Evolutionary conservation across 2,888 invertebrate species (phyloP).

Genomic region (Deilephila elpenor): DNA sequence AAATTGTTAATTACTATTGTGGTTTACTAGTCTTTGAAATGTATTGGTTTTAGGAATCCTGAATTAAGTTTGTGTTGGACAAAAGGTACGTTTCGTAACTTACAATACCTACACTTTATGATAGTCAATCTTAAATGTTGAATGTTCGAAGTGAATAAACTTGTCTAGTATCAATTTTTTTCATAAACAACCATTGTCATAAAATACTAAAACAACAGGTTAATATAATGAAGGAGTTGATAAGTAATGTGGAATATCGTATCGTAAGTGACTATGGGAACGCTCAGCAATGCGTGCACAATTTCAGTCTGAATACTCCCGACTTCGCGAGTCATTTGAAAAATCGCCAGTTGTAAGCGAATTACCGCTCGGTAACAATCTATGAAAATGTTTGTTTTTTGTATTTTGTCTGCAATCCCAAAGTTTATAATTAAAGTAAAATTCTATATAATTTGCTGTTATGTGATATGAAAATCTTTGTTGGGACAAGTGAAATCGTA

Average conservation of each 20-base stretch:
- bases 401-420: conserved; percentile 50
- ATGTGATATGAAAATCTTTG: conserved; percentile 50
- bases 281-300: conserved; percentile 58
- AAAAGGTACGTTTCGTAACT: no score
- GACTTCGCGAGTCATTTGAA: conserved; percentile 59
- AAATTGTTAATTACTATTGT: no score
- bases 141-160: no score
- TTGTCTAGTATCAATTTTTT: no score
- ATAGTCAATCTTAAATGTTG: no score
- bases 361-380: conserved; percentile 52
- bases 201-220: no score
- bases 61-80: no score
- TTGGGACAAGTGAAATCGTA: conserved; percentile 65
- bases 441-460: conserved; percentile 8
- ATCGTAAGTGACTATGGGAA: conserved; percentile 56
- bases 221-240: background rate
- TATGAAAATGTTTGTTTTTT: conserved; percentile 47
- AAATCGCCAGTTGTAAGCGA: conserved; percentile 65
- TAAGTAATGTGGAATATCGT: conserved; percentile 30
- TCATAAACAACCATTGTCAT: no score
- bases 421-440: conserved; percentile 5
- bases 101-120: no score
- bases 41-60: no score
- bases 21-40: no score
- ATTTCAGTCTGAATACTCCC: conserved; percentile 53